These are phyloP conservation scores for Pelvicachromis taeniatus DNA, from an alignment of 2,113 vertebrate genomes.

Conservation along the genomic window DNA sequence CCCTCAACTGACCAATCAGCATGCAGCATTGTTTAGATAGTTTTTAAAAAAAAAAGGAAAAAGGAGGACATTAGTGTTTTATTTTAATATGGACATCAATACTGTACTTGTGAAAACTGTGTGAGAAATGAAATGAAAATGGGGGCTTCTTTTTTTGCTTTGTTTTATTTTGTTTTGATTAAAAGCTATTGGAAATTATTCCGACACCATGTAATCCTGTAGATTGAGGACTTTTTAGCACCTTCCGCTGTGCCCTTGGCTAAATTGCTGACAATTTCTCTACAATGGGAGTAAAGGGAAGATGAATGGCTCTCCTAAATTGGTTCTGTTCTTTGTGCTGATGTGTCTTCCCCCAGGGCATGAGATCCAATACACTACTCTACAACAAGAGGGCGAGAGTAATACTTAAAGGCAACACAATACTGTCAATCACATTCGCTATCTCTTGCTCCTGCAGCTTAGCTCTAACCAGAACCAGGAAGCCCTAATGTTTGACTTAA, in stretches of 20 bases:
- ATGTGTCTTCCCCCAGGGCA: background rate
- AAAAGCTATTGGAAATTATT: background rate
- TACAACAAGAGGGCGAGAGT: background rate
- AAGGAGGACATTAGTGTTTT: background rate
- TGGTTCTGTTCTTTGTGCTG: background rate
- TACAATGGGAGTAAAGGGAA: background rate
- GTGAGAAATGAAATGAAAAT: background rate
- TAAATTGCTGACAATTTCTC: background rate
- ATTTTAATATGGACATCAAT: background rate
- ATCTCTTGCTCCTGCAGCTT: background rate
- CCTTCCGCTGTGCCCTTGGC: background rate
- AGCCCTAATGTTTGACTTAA: background rate
- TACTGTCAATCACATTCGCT: background rate
- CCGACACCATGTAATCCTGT: background rate
- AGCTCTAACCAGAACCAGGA: background rate
- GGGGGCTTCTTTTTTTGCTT: background rate
- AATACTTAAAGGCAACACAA: background rate
- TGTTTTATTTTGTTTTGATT: background rate
- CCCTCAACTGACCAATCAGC: background rate
- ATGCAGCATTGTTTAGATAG: background rate
- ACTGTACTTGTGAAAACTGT: background rate
- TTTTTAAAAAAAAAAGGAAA: background rate
- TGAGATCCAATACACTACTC: background rate
- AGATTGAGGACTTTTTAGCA: background rate
- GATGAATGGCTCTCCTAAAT: background rate